phyloP scores from a whole-genome alignment of 2,113 vertebrate species.

The Scatophagus argus region DNA sequence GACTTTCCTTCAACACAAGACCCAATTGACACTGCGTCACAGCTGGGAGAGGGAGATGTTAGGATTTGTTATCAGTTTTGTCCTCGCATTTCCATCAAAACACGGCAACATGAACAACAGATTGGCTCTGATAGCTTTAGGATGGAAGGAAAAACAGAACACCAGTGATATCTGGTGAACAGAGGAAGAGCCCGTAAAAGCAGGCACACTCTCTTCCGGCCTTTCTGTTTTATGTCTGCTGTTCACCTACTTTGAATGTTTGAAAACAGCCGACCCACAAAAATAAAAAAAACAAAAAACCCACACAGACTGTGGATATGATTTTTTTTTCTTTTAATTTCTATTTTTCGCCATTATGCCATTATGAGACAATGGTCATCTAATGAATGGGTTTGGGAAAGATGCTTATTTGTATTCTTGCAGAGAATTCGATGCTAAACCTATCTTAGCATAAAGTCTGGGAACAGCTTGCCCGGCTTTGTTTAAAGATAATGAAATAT shows the following conservation, averaged over 20 bases:
- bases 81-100: slow-evolving; percentile 58
- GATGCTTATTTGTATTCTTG: not conserved
- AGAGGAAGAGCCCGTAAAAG: not conserved
- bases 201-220: not conserved
- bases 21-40: slow-evolving; percentile 16
- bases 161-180: slow-evolving; percentile 9
- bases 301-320: not conserved
- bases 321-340: not conserved
- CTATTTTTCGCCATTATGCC: not conserved
- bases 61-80: slow-evolving; percentile 33
- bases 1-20: slow-evolving; percentile 34
- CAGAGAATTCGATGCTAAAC: too few species aligned
- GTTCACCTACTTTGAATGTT: not conserved
- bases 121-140: slow-evolving; percentile 7
- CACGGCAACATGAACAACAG: slow-evolving; percentile 24
- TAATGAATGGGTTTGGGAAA: not conserved
- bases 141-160: slow-evolving; percentile 51
- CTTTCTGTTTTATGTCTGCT: slow-evolving; percentile 11
- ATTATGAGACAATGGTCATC: not conserved
- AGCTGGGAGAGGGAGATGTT: not conserved
- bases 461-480: too few species aligned
- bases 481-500: too few species aligned
- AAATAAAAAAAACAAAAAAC: not conserved
- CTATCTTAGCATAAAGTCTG: too few species aligned
- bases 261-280: not conserved